Evolutionary conservation across 2,113 vertebrate species (phyloP), one percentile per base, ranked within the genome.

Genomic region (Ceuthmochares aereus): DNA sequence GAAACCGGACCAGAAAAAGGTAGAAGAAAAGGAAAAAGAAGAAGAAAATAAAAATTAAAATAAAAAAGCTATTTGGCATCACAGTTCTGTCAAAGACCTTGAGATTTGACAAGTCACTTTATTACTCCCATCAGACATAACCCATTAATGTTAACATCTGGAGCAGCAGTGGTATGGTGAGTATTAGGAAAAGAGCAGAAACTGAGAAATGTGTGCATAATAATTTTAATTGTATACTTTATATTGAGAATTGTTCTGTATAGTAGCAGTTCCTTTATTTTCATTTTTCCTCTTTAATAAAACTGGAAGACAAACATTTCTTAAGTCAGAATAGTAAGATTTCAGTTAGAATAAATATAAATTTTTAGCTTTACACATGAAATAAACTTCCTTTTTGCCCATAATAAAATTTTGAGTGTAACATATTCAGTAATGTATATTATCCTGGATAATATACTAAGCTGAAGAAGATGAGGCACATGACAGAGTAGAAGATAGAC

Each of bases 381-480:
- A 2, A 0, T 22, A 2, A 34, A 15, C 19, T 47, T 47, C 45
- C 45, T 47, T 47, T 47, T 47, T 47, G 45, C 18, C 45, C 45
- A 47, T 47, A 60, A 49, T 40, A 76, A 64, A 9, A 37, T 73
- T 85, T 32, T 43, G 10, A 43, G 7, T 3, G 1, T 22, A 86
- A 56, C 8, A 20, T 27, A 60, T 72, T 91, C 74, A 87, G 40
- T 77, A 90, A 92, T 73, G 45, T 34, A 68, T 93, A 10, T 73
- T 95, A 87, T 70, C 43, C 42, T 52, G 56, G 30, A 43, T 12
- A 87, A 36, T 63, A 51, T 42, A 84, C 29, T 68, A 87, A 87
- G 21, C 59, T 96, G 75, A 94, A 90, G 64, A 93, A 94, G 62
- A 58, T 78, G 56, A 96, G 66, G 95, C 74, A 96, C 80, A 49